phyloP scores from a whole-genome alignment of 1,140 invertebrate species.

The Aphidius ervi region DNA sequence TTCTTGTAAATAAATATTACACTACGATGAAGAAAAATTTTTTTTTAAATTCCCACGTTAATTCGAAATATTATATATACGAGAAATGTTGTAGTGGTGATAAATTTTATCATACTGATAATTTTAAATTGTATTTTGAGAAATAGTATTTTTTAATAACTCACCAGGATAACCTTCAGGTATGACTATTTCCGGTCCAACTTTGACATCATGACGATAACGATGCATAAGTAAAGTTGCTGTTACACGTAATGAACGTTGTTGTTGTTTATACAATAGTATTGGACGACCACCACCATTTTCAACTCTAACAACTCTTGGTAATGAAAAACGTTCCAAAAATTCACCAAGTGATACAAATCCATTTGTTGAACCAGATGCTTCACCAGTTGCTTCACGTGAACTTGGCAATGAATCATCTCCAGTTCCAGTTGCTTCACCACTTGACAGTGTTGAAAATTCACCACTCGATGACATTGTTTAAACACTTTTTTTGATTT shows the following conservation, averaged over 20 bases:
- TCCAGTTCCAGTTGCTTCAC: conserved; percentile 45
- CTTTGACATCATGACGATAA: conserved; percentile 42
- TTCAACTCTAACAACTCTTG: conserved; percentile 43
- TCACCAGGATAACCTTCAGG: conserved; percentile 48
- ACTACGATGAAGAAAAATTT: no score
- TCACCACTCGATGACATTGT: conserved; percentile 46
- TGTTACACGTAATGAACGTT: conserved; percentile 39
- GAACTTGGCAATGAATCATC: conserved; percentile 46
- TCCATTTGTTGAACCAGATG: conserved; percentile 35
- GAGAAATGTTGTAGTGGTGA: not conserved
- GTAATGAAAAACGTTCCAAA: conserved; percentile 45
- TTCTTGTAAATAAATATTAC: no score
- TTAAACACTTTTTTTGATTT: not conserved
- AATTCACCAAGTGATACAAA: conserved; percentile 44
- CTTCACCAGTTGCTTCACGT: conserved; percentile 42
- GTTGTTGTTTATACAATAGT: conserved; percentile 44
- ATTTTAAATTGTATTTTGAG: not conserved
- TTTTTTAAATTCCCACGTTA: not conserved
- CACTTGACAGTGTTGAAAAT: conserved; percentile 46
- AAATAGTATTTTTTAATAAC: conserved; percentile 21
- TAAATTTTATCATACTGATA: not conserved
- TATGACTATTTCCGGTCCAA: conserved; percentile 47
- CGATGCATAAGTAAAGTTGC: conserved; percentile 43
- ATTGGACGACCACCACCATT: conserved; percentile 45
- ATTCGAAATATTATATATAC: not conserved